Conservation (phyloP, 2,888 invertebrate species). For the Conistra vaccinii region DNA sequence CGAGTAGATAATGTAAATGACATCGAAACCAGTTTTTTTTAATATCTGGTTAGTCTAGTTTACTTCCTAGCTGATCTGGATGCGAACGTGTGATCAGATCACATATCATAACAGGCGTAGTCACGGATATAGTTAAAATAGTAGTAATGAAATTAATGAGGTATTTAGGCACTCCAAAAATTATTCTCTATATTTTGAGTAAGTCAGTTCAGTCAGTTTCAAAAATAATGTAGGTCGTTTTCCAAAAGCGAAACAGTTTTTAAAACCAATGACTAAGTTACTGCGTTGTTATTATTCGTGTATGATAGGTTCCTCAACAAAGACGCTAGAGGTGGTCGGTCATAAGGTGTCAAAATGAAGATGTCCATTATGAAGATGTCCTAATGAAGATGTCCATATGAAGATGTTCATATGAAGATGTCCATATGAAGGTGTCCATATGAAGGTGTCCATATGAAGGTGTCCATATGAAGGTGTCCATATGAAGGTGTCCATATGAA, state of each 20-base stretch:
- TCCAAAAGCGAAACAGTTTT: not conserved
- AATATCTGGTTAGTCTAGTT: not conserved
- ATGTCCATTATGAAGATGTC: too few relatives aligned
- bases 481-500: too few relatives aligned
- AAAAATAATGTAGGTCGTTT: not conserved
- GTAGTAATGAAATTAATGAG: not conserved
- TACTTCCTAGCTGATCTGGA: not conserved
- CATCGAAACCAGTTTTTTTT: slow-evolving; percentile 2
- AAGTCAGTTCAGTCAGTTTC: too few relatives aligned
- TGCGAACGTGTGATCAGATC: not conserved
- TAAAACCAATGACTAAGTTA: not conserved
- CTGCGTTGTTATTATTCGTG: not conserved
- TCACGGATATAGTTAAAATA: too few relatives aligned
- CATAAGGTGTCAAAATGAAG: too few relatives aligned
- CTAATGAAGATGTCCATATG: too few relatives aligned
- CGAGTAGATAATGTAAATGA: not conserved
- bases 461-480: too few relatives aligned
- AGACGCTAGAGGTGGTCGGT: not conserved
- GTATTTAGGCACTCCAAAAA: not conserved
- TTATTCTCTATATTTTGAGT: too few relatives aligned
- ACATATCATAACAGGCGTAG: not conserved
- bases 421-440: too few relatives aligned
- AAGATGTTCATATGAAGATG: too few relatives aligned
- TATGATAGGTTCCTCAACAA: not conserved
- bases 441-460: too few relatives aligned